Conservation (phyloP, 2,888 invertebrate species). For the Caenorhabditis doughertyi region DNA sequence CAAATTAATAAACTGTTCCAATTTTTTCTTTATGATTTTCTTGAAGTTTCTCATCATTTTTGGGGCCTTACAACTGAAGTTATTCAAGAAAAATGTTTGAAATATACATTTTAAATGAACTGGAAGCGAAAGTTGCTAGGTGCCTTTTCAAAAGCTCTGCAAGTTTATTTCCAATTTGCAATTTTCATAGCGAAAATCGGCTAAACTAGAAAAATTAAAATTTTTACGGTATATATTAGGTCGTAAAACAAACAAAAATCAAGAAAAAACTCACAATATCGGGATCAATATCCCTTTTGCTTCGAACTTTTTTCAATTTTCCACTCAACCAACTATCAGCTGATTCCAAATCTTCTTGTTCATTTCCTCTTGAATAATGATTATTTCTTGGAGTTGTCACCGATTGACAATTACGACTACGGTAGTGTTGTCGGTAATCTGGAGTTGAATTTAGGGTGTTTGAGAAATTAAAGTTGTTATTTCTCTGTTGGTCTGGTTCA, state of each 20-base stretch:
- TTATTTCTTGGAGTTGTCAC: conserved; percentile 56
- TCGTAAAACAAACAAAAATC: neutral
- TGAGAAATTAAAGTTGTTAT: conserved; percentile 33
- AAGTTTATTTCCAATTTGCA: no score
- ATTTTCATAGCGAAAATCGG: no score
- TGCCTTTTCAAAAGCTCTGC: no score
- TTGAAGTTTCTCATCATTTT: no score
- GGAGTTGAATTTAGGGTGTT: conserved; percentile 19
- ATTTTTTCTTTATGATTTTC: no score
- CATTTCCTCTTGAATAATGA: neutral
- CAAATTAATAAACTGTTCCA: no score
- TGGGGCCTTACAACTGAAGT: no score
- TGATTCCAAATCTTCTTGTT: conserved; percentile 28
- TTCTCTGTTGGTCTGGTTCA: neutral
- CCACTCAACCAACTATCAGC: conserved; percentile 81
- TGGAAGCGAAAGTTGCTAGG: no score
- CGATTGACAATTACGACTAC: conserved; percentile 69
- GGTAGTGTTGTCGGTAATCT: conserved; percentile 60
- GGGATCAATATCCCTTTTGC: conserved; percentile 77
- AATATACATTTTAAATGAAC: no score
- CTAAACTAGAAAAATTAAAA: no score
- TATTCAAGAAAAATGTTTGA: no score
- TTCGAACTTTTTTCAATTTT: conserved; percentile 76
- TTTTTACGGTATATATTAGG: no score
- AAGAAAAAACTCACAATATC: conserved; percentile 62